Conservation (phyloP, 2,113 vertebrate genomes). For the Ancistrus triradiatus region DNA sequence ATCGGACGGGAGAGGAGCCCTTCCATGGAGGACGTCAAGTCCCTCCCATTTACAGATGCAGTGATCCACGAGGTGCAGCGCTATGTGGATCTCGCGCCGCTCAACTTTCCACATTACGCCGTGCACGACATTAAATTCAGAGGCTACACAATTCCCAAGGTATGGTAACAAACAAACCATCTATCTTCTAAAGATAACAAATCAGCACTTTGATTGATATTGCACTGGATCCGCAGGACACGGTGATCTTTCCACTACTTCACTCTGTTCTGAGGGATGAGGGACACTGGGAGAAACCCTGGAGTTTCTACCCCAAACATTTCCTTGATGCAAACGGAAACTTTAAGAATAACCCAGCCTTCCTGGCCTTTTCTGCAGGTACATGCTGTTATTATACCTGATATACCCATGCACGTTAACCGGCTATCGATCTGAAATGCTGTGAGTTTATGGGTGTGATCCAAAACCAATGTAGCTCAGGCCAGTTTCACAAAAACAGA, state of each 20-base stretch:
- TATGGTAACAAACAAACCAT: slow-evolving; percentile 37
- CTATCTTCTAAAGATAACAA: too few species aligned
- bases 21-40: slow-evolving; percentile 70
- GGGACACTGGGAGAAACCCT: slow-evolving; percentile 46
- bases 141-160: slow-evolving; percentile 66
- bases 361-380: slow-evolving; percentile 64
- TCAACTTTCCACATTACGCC: slow-evolving; percentile 59
- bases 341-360: slow-evolving; percentile 55
- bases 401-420: too few species aligned
- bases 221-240: slow-evolving; percentile 42
- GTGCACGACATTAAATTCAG: slow-evolving; percentile 57
- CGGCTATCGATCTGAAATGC: not conserved
- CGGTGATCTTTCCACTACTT: slow-evolving; percentile 52
- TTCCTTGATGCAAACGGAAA: slow-evolving; percentile 55
- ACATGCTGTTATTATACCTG: too few species aligned
- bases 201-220: too few species aligned
- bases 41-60: slow-evolving; percentile 67
- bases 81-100: slow-evolving; percentile 59
- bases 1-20: slow-evolving; percentile 67
- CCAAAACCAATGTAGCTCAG: too few species aligned
- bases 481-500: too few species aligned
- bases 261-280: slow-evolving; percentile 54
- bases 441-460: not conserved
- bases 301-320: slow-evolving; percentile 53
- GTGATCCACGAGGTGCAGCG: slow-evolving; percentile 69